These are phyloP conservation scores for Acropternis orthonyx DNA, from an alignment of 2,797 vertebrate genomes.

Conservation along the genomic window DNA sequence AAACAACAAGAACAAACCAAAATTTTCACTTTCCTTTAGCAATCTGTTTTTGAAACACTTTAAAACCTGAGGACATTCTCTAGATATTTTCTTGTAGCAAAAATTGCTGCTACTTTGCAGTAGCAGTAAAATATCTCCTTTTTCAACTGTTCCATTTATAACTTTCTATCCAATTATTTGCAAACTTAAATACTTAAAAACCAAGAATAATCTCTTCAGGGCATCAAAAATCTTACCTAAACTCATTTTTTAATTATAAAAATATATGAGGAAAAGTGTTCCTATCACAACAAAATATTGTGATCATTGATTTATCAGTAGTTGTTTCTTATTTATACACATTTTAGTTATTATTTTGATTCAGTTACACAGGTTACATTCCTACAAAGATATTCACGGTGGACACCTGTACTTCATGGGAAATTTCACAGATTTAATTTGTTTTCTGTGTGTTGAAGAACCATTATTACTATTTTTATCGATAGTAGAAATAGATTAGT, in stretches of 20 bases:
- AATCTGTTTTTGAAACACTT: constrained; percentile 1
- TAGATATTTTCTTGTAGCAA: neutral
- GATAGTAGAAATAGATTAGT: neutral
- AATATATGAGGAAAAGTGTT: neutral
- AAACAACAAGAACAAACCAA: neutral
- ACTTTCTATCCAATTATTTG: neutral
- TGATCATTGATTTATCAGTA: neutral
- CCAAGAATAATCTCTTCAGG: neutral
- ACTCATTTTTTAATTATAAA: neutral
- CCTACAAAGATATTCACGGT: neutral
- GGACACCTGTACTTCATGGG: neutral
- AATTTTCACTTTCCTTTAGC: neutral
- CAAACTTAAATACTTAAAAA: neutral
- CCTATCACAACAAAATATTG: neutral
- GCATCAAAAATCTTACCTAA: neutral
- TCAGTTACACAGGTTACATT: neutral
- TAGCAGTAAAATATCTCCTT: neutral
- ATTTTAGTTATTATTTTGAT: neutral
- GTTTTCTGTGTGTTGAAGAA: neutral
- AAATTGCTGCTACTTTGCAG: neutral
- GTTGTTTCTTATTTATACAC: neutral
- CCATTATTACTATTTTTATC: neutral
- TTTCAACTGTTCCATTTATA: neutral
- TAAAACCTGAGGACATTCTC: neutral
- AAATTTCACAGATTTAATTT: neutral